A percentile compares a stretch with the other conserved stretches of the same genome.
These are phyloP conservation scores for Brachyhypopomus occidentalis DNA, from an alignment of 2,113 vertebrate species.

Conservation along the genomic window DNA sequence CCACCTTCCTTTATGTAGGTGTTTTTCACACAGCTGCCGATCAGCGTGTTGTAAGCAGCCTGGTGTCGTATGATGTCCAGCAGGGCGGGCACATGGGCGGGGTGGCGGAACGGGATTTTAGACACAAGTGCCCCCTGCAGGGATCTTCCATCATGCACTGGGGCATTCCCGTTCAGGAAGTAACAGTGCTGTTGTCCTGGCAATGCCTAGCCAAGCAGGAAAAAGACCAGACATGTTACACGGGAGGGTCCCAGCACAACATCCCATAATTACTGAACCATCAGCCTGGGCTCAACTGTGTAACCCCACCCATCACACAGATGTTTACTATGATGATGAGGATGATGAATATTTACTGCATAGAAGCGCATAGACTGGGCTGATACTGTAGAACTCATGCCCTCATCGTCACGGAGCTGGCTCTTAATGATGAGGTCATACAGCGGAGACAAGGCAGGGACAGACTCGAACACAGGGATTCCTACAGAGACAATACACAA, in stretches of 20 bases:
- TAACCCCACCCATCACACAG: not conserved
- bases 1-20: slow-evolving; percentile 91
- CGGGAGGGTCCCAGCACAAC: too few species aligned
- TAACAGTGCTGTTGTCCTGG: slow-evolving; percentile 98
- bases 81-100: slow-evolving; percentile 87
- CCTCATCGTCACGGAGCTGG: slow-evolving; percentile 85
- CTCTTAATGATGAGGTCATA: slow-evolving; percentile 93
- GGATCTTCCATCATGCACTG: slow-evolving; percentile 89
- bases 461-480: slow-evolving; percentile 86
- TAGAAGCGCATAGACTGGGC: slow-evolving; percentile 92
- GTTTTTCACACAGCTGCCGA: slow-evolving; percentile 94
- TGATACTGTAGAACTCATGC: slow-evolving; percentile 64
- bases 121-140: slow-evolving; percentile 89
- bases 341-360: slow-evolving; percentile 77
- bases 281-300: too few species aligned
- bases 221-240: not conserved
- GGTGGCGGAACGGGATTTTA: slow-evolving; percentile 95
- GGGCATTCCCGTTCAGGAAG: slow-evolving; percentile 94
- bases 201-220: slow-evolving; percentile 77
- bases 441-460: slow-evolving; percentile 80
- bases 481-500: slow-evolving; percentile 67
- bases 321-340: too few species aligned
- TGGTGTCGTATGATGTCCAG: slow-evolving; percentile 92
- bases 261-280: too few species aligned
- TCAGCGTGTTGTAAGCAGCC: slow-evolving; percentile 91